Percentiles rank a stretch among this genome's conserved stretches.
phyloP scores from a whole-genome alignment of 2,113 vertebrate species.

The Casuarius casuarius region DNA sequence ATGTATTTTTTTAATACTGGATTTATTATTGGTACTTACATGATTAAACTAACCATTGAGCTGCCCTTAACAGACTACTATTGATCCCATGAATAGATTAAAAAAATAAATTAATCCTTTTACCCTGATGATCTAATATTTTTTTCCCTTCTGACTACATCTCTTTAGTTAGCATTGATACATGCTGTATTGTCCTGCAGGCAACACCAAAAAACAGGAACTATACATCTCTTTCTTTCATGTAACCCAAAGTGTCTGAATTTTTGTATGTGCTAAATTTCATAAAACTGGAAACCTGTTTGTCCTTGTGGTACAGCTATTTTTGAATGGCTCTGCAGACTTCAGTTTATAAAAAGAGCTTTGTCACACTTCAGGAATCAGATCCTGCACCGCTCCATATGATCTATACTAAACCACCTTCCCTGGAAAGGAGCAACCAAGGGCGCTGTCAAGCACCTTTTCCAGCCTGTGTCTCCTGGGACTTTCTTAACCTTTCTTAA shows the following conservation, averaged over 20 bases:
- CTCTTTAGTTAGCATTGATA: not conserved
- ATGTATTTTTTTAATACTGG: not conserved
- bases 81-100: not conserved
- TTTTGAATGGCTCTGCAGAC: not conserved
- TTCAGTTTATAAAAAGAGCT: not conserved
- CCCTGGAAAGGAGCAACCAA: not conserved
- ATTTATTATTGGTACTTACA: not conserved
- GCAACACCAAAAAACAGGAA: not conserved
- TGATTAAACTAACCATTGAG: not conserved
- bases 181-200: not conserved
- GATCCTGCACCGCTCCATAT: not conserved
- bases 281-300: not conserved
- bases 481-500: not conserved
- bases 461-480: not conserved
- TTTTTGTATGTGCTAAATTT: not conserved
- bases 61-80: not conserved
- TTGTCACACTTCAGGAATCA: not conserved
- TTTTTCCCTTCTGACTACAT: not conserved
- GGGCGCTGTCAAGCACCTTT: not conserved
- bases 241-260: not conserved
- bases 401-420: not conserved
- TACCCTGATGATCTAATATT: not conserved
- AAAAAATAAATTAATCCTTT: not conserved
- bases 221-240: not conserved
- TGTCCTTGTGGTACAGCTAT: not conserved